Evolutionary conservation across 2,888 invertebrate genomes (phyloP), one percentile per base, ranked within the genome.

Genomic region (Halocaridina rubra): DNA sequence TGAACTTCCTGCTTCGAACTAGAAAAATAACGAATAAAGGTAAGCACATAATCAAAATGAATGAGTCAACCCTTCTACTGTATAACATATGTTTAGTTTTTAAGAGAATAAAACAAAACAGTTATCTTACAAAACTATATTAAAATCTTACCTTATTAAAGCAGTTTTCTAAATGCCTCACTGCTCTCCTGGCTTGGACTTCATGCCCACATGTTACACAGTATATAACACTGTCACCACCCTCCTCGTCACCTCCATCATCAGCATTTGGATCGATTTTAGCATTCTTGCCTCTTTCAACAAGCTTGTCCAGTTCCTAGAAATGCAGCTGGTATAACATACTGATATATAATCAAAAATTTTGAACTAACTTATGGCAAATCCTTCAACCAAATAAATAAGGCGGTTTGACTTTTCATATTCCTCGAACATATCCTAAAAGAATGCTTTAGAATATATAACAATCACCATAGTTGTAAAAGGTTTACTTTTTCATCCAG

Each of bases 121-220:
- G n/a, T n/a, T n/a, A n/a, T n/a, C n/a, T n/a, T n/a, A n/a, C n/a
- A n/a, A n/a, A n/a, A n/a, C n/a, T n/a, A n/a, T n/a, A n/a, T n/a
- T n/a, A n/a, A n/a, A n/a, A n/a, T n/a, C 72, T 72, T 22, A 86
- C 88, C 86, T 98, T 98, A 89, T 97, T 95, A 91, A 98, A 99
- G 91, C 98, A 99, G 91, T 97, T 97, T 92, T 98, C 98, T 97
- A 99, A 97, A 90, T 99, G 99, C 89, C 96, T 96, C 24, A 98
- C 94, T 0, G 98, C 98, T 0, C 96, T 96, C 80, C 95, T 94
- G 0, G 97, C 96, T 90, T 96, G 96, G 86, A 98, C 95, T 92
- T 98, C 98, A 91, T 97, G 97, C 0, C 98, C 98, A 91, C 99
- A 99, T 0, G 98, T 98, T 39, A 98, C 96, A 91, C 99, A 99